Evolutionary conservation across 2,797 vertebrate species (phyloP).

Genomic region (Coregonus sp.): DNA sequence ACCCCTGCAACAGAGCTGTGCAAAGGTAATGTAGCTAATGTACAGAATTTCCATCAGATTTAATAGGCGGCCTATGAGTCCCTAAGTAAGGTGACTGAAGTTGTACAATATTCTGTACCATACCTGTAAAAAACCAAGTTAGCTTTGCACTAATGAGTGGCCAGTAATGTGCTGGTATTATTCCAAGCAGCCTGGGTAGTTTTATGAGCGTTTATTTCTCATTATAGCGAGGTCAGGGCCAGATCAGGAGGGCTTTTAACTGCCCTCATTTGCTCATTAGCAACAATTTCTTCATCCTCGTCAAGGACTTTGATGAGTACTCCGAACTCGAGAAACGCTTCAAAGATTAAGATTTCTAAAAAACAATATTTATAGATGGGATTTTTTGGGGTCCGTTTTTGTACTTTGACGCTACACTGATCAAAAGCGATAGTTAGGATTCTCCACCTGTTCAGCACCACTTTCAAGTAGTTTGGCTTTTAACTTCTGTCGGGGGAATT

Average conservation of each 20-base stretch:
- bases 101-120: background rate
- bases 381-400: background rate
- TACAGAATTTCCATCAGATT: background rate
- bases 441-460: background rate
- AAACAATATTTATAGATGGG: slow-evolving; percentile 16
- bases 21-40: background rate
- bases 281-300: slow-evolving; percentile 50
- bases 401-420: slow-evolving; percentile 40
- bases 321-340: slow-evolving; percentile 33
- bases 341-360: slow-evolving; percentile 38
- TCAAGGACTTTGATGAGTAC: slow-evolving; percentile 38
- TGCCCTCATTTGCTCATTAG: slow-evolving; percentile 59
- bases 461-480: background rate
- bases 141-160: background rate
- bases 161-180: slow-evolving; percentile 49
- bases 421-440: slow-evolving; percentile 29
- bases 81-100: background rate
- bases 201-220: slow-evolving; percentile 57
- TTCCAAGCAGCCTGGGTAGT: slow-evolving; percentile 38
- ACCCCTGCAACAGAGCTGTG: background rate
- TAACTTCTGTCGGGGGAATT: background rate
- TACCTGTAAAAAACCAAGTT: background rate
- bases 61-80: background rate
- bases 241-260: slow-evolving; percentile 20
- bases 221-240: slow-evolving; percentile 62